Evolutionary conservation across 2,113 vertebrate genomes (phyloP).

Genomic region (Hippocampus guttulatus): DNA sequence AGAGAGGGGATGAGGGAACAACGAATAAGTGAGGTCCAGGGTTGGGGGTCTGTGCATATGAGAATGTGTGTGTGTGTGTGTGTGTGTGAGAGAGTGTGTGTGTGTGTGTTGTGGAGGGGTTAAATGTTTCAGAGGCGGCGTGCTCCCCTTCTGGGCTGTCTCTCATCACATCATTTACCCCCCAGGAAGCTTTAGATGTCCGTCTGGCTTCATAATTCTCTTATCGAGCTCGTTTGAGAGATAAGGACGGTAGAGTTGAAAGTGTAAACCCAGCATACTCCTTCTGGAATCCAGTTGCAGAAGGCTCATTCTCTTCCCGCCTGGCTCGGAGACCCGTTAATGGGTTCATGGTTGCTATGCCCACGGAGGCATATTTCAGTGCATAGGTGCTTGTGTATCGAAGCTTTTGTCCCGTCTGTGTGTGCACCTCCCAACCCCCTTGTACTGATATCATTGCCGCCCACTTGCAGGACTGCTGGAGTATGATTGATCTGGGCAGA

Average conservation of each 20-base stretch:
- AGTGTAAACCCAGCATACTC: conserved; percentile 74
- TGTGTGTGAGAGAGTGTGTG: conserved; percentile 29
- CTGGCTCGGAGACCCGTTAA: conserved; percentile 61
- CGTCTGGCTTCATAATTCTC: conserved; percentile 77
- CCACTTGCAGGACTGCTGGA: conserved; percentile 59
- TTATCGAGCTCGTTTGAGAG: conserved; percentile 76
- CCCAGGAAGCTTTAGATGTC: conserved; percentile 79
- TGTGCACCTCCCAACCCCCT: conserved; percentile 21
- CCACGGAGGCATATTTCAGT: conserved; percentile 35
- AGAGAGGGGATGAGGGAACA: conserved; percentile 54
- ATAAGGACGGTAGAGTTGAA: conserved; percentile 75
- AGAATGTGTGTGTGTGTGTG: conserved; percentile 38
- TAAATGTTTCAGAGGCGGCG: conserved; percentile 56
- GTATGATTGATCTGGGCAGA: conserved; percentile 75
- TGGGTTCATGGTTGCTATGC: conserved; percentile 38
- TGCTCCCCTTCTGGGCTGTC: conserved; percentile 72
- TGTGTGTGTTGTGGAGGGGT: conserved; percentile 41
- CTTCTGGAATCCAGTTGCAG: conserved; percentile 68
- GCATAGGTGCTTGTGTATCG: conserved; percentile 36
- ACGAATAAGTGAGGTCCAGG: conserved; percentile 32
- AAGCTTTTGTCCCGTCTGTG: conserved; percentile 45
- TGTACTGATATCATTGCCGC: conserved; percentile 51
- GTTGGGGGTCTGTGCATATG: conserved; percentile 31
- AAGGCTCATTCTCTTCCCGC: conserved; percentile 63
- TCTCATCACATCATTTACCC: conserved; percentile 77